Evolutionary conservation across 2,888 invertebrate genomes (phyloP), one percentile per base, ranked within the genome.

Genomic region (Tetrapedia diversipes): DNA sequence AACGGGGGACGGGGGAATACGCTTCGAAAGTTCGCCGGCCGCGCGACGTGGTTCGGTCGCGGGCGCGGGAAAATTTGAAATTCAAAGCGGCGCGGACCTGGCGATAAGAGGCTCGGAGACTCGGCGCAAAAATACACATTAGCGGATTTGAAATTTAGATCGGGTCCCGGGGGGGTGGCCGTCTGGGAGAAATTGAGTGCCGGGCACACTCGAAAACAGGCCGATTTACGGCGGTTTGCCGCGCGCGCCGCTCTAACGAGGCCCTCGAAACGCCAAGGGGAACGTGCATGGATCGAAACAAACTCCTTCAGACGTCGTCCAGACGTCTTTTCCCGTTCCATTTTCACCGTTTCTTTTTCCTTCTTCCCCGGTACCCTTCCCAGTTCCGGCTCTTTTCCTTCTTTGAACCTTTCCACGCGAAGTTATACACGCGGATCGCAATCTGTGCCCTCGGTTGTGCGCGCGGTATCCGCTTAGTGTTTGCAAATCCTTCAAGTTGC

Each of bases 71-170:
- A n/a, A 86, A 90, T 90, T 90, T 91, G 89, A 90, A 90, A 89
- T 90, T 90, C 89, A 90, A 90, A 89, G 85, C 85, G 79, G n/a
- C 71, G 72, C 49, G 19, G 32, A 41, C 64, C 69, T 69, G 64
- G 65, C 86, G 89, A 90, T 89, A 89, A 89, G 87, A 82, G 81
- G 61, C 78, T 56, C 76, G 76, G 73, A n/a, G n/a, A 72, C 75
- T 67, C 82, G 57, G 66, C 74, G 86, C 86, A 90, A 90, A 91
- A 91, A 91, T 91, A 90, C 88, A 90, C 90, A 90, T 90, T 91
- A 90, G 88, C 83, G 82, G 84, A 91, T 91, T 90, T 90, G 87
- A 90, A 91, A 90, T 90, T 90, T 88, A 90, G 88, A 90, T 90
- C 80, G 78, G 68, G 10, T 32, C 51, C 67, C n/a, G n/a, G n/a